A percentile compares a stretch with the other conserved stretches of the same genome.
Conservation (phyloP, 2,113 vertebrate species). For the Trogon surrucura region DNA sequence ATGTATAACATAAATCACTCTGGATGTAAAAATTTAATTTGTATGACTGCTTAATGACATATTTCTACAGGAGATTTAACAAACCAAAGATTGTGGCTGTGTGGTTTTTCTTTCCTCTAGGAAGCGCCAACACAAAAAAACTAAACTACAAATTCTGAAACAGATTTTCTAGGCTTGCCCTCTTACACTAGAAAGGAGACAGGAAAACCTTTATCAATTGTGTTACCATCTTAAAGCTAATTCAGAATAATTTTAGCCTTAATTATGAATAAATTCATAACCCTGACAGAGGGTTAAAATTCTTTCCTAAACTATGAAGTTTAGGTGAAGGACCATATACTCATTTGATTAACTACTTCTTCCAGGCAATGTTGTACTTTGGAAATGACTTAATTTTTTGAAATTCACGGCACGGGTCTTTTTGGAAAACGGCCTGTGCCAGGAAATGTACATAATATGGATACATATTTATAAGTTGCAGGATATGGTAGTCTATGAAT, state of each 20-base stretch:
- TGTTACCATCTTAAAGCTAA: not conserved
- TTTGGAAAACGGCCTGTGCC: not conserved
- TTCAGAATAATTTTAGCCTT: not conserved
- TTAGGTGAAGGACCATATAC: not conserved
- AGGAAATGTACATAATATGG: not conserved
- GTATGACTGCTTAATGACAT: not conserved
- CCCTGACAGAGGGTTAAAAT: not conserved
- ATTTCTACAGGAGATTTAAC: not conserved
- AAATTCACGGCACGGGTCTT: not conserved
- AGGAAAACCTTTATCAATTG: not conserved
- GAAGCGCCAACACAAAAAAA: not conserved
- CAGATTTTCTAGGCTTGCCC: not conserved
- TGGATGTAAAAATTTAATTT: not conserved
- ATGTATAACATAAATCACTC: not conserved
- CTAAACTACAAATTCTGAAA: not conserved
- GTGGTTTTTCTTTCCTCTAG: not conserved
- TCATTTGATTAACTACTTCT: not conserved
- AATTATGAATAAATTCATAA: not conserved
- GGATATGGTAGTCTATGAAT: not conserved
- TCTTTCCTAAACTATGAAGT: not conserved
- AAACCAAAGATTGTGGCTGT: not conserved
- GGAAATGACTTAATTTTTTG: not conserved
- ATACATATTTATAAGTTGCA: not conserved
- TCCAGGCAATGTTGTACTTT: not conserved
- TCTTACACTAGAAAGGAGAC: not conserved